phyloP scores from a whole-genome alignment of 2,797 vertebrate species.

The Gadopsis marmoratus region DNA sequence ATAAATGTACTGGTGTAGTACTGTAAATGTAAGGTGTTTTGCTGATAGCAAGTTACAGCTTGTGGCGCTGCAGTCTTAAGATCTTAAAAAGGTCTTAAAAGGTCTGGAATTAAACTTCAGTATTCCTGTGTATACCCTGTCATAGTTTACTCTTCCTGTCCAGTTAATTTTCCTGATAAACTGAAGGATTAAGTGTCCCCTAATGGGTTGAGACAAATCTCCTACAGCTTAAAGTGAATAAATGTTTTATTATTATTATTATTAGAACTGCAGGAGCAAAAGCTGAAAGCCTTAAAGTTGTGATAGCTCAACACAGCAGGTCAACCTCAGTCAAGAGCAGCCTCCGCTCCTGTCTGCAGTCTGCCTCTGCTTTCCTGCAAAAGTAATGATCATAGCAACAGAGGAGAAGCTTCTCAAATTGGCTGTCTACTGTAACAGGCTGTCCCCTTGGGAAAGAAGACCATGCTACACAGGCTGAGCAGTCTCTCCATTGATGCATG shows the following conservation, averaged over 20 bases:
- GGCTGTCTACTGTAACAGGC: constrained; percentile 57
- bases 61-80: no score
- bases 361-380: constrained; percentile 41
- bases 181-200: no score
- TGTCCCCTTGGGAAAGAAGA: constrained; percentile 59
- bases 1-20: no score
- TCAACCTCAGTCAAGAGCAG: constrained; percentile 29
- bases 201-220: background rate
- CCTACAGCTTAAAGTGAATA: background rate
- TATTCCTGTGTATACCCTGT: no score
- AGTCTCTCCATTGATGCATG: constrained; percentile 52
- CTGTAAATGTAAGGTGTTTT: no score
- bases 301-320: constrained; percentile 34
- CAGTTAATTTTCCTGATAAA: background rate
- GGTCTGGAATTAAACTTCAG: no score
- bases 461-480: constrained; percentile 52
- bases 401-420: constrained; percentile 66
- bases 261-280: background rate
- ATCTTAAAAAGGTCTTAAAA: no score
- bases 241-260: no score
- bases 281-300: background rate
- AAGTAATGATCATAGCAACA: constrained; percentile 58
- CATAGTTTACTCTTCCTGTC: no score
- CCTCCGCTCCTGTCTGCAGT: constrained; percentile 17
- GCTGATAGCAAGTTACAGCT: no score